Base-by-base conservation (phyloP, 2,113 vertebrate species). In the Syngnathus floridae region DNA sequence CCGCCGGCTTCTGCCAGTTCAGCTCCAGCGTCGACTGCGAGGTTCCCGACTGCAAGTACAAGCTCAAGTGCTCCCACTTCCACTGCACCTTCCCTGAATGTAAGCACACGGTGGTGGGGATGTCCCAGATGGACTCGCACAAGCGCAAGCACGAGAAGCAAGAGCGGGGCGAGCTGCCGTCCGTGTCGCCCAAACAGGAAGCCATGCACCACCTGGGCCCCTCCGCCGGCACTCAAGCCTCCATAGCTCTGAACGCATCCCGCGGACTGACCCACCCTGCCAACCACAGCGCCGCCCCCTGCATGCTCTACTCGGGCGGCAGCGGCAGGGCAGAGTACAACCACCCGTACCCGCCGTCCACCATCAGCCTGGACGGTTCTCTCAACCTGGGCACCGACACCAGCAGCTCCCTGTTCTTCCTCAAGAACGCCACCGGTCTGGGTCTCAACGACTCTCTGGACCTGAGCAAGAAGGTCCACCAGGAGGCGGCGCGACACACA, bases 101-200 rank as follows among this genome's bases (percentile, higher is more conserved):
- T 90, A 97, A 96, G 86, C 97, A 98, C 92, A 98, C 97, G 0
- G 97, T 98, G 77, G 96, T 98, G 87, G 97, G 97, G 64, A 99
- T 98, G 96, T 98, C 97, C 13, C 97, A 99, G 90, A 99, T 98
- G 96, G 96, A 99, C 92, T 98, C 97, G 21, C 97, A 99, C 91
- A 98, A 98, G 89, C 94, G 97, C 77, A 98, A 98, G 76, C 97
- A 99, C 0, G 96, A 98, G 83, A 98, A 99, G 90, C 96, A 98
- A 89, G 96, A 99, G 86, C 91, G 97, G 0, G 94, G 96, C 0
- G 96, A 98, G 86, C 87, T 93, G 62, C 91, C 93, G 1, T 82
- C 90, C 1, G 87, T 91, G 72, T 95, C 94, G 0, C 94, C 94
- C 0, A 90, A 91, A 72, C 92, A 83, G 0, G 93, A 94, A 60